Percentiles rank a stretch among this genome's conserved stretches.
These are phyloP conservation scores for Champsocephalus esox DNA, from an alignment of 2,797 vertebrate genomes.

Conservation along the genomic window DNA sequence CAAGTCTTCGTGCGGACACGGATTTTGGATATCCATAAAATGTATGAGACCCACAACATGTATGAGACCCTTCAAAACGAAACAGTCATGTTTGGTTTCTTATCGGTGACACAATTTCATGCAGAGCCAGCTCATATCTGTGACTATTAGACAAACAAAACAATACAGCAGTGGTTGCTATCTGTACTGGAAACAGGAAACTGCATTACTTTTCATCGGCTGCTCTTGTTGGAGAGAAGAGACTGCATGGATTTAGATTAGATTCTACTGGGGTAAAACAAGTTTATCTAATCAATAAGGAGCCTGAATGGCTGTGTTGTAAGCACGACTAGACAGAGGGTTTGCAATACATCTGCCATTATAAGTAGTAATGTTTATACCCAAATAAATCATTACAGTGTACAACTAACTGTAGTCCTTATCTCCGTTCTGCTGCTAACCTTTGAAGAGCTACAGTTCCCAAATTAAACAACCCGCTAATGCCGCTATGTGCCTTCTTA, in stretches of 20 bases:
- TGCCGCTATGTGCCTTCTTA: too few species aligned
- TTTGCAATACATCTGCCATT: too few species aligned
- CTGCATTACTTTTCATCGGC: conserved; percentile 23
- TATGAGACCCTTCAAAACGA: not conserved
- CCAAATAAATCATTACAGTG: too few species aligned
- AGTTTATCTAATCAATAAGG: not conserved
- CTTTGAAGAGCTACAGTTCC: too few species aligned
- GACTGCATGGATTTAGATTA: not conserved
- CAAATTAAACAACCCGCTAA: too few species aligned
- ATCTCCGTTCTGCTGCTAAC: too few species aligned
- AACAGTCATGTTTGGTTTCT: conserved; percentile 10
- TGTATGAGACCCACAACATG: not conserved
- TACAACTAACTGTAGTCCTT: too few species aligned
- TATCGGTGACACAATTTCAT: conserved; percentile 15
- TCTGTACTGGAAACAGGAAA: not conserved
- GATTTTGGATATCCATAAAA: conserved; percentile 5
- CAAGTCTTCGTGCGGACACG: conserved; percentile 1
- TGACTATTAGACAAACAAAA: conserved; percentile 47
- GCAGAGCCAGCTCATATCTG: conserved; percentile 43
- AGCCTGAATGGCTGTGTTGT: not conserved
- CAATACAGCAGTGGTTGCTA: conserved; percentile 38
- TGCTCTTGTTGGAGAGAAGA: conserved; percentile 1
- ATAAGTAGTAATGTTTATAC: too few species aligned
- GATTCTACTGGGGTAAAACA: not conserved
- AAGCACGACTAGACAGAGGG: too few species aligned